Evolutionary conservation across 2,888 invertebrate genomes (phyloP), one percentile per base, ranked within the genome.

Genomic region (Tricholauxania praeusta): DNA sequence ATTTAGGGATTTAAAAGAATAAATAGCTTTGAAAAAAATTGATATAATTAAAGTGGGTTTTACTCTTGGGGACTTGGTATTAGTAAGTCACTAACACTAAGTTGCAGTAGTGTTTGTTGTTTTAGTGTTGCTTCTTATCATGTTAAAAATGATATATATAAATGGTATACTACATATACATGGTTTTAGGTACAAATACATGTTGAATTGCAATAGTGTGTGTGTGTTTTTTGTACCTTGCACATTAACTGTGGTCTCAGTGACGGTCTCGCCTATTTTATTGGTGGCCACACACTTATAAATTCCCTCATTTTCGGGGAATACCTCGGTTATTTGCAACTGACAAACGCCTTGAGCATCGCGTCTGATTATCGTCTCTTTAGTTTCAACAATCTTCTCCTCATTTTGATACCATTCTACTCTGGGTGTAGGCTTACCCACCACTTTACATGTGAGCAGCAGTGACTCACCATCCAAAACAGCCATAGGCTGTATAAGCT

Each of bases 391-490:
- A 75, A 96, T 90, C 66, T 90, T 91, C 80, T 90, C 89, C 19
- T 91, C 90, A 81, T 95, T 91, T 81, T 93, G 93, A 82, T 91
- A 93, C 96, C 96, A 97, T 79, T 91, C 89, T 19, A 96, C 91
- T 83, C 90, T 91, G 7, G 96, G 96, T 78, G 90, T 92, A 39
- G 96, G 96, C 81, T 92, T 91, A 39, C 95, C 96, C 71, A 89
- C 89, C 12, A 96, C 91, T 82, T 91, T 89, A 82, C 95, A 95
- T 48, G 89, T 91, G 67, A 96, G 89, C 75, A 90, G 88, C 74
- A 95, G 93, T 77, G 93, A 92, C 82, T 98, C 96, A 69, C 97
- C 97, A 84, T 97, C 97, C 94, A 96, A 96, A 7, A 97, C 93
- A 73, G 92, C 91, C 12, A 92, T 88, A 5, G 95, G 92, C 70